Base-by-base conservation (phyloP, 2,888 invertebrate genomes). In the Rotaria magnacalcarata region DNA sequence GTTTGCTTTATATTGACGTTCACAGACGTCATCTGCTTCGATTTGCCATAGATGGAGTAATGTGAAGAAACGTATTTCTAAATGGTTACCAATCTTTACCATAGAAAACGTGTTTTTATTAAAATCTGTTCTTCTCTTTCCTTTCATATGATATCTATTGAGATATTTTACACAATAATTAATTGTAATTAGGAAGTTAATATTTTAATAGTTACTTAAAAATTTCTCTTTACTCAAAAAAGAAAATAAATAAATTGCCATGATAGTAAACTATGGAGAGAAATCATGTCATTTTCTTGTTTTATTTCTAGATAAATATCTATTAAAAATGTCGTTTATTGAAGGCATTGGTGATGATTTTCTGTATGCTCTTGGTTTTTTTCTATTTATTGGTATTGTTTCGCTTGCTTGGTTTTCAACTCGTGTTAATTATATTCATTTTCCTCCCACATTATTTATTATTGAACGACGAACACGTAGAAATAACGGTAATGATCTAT, bases 331-430 rank as follows among this genome's bases (percentile, higher is more conserved):
- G 67, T 67, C 67, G 19, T 91, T 95, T 89, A 94, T 95, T 89
- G 95, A 95, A 90, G 95, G 95, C 84, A 92, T 95, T 87, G 95
- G 95, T 47, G 95, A 95, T 91, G 95, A 95, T 92, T 95, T 95
- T 87, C 93, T 94, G 85, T 93, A 95, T 89, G 94, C 93, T 89
- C 93, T 95, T 89, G 92, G 94, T 85, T 92, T 93, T 47, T 91
- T 94, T 87, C 90, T 94, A 50, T 90, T 93, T 56, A 88, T 93
- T 6, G 89, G 91, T 34, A 89, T 94, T 34, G 90, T 91, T 2
- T 93, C 93, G 88, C 91, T 94, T 85, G 93, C 86, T 56, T 86
- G 86, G 86, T n/a, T 86, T n/a, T 86, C 86, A 50, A 85, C 86
- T 16, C 50, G 60, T 85, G 86, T 86, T 21, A 54, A 85, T 43